Evolutionary conservation across 30 jellyfish, hydroid and myxozoan genomes (phyloP), one percentile per base, ranked within the genome.

Genomic region (Aurelia coerulea): DNA sequence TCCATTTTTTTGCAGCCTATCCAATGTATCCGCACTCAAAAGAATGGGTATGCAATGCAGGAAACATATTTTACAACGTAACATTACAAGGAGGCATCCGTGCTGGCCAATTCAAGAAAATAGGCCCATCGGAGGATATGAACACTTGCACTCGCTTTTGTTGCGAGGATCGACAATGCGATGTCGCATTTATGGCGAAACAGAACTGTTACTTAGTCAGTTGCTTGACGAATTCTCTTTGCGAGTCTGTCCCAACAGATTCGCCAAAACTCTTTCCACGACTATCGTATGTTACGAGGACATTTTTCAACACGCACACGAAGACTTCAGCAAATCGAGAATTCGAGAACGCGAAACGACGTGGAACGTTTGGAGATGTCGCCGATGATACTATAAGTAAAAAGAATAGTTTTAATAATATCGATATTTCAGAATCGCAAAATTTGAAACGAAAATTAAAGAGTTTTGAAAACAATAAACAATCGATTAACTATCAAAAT

Each of bases 21-120:
- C 97, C 98, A 16, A 52, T 94, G 13, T 78, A 83, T 35, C 97
- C 99, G 15, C 46, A 78, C 15, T 85, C 97, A 39, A 94, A 83
- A 54, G 94, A 79, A 42, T 95, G 99, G 99, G 79, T 60, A 0
- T 95, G 99, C 99, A 90, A 75, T 86, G 93, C 97, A 56, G 97
- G 96, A 23, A 81, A 67, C 51, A 77, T 76, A 17, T 79, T 95
- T 16, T 78, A 68, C 94, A 90, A 95, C 68, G 97, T 67, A n/a
- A 95, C 99, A 29, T 68, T 95, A 63, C 97, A 76, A 35, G 99
- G 97, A 39, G 99, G 99, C 14, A 95, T 95, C 13, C 97, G 74
- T 60, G 92, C 99, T 18, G 99, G 99, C 39, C 72, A 95, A 51
- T 95, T 95, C 97, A 89, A 81, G 52, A 90, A 95, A 70, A 74